Evolutionary conservation across 2,888 invertebrate genomes (phyloP).

Genomic region (Thysanoteuthis rhombus): DNA sequence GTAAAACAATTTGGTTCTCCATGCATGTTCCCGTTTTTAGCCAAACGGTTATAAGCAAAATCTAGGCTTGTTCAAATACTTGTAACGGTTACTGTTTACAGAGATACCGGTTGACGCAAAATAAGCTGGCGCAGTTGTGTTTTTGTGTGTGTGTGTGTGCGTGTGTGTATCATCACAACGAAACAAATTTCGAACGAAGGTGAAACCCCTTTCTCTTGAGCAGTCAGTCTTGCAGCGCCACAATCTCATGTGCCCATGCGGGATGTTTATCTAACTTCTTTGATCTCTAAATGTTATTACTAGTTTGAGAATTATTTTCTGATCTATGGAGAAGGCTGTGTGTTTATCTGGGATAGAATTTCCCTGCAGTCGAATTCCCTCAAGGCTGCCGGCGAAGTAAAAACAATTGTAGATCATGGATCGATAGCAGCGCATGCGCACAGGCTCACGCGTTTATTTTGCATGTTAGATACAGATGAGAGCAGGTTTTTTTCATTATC

Average conservation of each 20-base stretch:
- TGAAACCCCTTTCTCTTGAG: neutral
- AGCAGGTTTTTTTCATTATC: neutral
- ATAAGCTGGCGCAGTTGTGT: too few species aligned
- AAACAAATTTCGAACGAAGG: neutral
- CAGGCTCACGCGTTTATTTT: neutral
- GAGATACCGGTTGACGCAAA: too few species aligned
- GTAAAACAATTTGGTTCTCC: too few species aligned
- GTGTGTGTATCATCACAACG: neutral
- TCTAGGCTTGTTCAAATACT: too few species aligned
- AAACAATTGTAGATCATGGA: neutral
- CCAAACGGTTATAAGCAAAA: too few species aligned
- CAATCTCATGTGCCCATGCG: neutral
- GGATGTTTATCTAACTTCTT: neutral
- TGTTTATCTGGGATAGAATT: neutral
- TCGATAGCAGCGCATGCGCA: neutral
- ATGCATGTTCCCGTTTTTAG: too few species aligned
- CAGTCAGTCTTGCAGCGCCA: neutral
- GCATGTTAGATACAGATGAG: slow-evolving; percentile 12
- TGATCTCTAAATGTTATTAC: neutral
- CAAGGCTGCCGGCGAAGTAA: neutral
- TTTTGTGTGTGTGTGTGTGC: neutral
- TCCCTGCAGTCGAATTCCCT: neutral
- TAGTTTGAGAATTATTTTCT: neutral
- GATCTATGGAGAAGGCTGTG: neutral
- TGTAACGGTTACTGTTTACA: too few species aligned